Conservation (phyloP, 2,797 vertebrate genomes). For the Premnoplex brunnescens region DNA sequence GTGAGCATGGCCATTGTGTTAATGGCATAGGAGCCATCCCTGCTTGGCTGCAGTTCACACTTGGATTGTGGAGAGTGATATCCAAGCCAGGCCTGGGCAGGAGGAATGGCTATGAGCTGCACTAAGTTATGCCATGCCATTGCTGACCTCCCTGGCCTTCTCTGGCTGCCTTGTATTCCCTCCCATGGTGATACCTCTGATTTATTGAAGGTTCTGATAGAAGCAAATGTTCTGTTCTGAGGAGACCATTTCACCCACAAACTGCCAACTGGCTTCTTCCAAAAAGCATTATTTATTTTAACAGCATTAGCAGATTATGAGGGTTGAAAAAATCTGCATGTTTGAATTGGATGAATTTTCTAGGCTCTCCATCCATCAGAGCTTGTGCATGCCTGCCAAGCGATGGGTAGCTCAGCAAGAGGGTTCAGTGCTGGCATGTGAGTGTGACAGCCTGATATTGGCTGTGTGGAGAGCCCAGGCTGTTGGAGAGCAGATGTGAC, state of each 20-base stretch:
- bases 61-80: rapidly evolving
- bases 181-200: neutral
- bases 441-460: neutral
- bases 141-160: neutral
- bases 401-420: neutral
- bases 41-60: neutral
- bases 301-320: neutral
- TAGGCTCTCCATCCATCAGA: neutral
- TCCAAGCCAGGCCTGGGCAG: neutral
- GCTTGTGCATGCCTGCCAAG: neutral
- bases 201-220: neutral
- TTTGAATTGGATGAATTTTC: neutral
- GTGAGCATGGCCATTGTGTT: rapidly evolving
- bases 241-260: rapidly evolving
- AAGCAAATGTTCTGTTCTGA: neutral
- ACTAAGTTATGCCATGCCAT: rapidly evolving
- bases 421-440: neutral
- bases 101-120: neutral
- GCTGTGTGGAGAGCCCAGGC: neutral
- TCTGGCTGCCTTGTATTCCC: neutral
- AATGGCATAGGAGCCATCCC: neutral
- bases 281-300: neutral
- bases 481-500: neutral
- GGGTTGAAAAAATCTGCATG: neutral
- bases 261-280: neutral